Base-by-base conservation (phyloP, 2,113 vertebrate genomes). In the Stigmatopora nigra region DNA sequence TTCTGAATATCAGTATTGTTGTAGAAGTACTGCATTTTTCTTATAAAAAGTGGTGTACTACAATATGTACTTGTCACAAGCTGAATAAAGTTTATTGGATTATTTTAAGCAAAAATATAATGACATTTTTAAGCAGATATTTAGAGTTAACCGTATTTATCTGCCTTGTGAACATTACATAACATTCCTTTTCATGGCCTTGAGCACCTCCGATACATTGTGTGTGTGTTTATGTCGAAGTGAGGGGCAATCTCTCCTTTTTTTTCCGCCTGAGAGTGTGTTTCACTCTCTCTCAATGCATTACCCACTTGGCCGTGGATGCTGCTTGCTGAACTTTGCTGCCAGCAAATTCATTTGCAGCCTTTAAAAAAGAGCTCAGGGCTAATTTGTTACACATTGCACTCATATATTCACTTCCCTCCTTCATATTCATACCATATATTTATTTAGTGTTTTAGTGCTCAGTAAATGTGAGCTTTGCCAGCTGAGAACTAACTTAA, bases 281-380 rank as follows among this genome's bases (percentile, higher is more conserved):
- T 73, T 47, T 61, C 60, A 52, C 52, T 53, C 78, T 80, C 76
- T 88, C 84, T 82, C 89, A 88, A 86, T 86, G 88, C 89, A 88
- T 90, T 88, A 90, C 83, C 75, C 77, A 78, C 76, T 88, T 90
- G 87, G 88, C 87, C 83, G 60, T 20, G 64, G 75, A 36, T 51
- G 68, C 71, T 61, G 46, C 69, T 68, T 72, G 75, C 72, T 82
- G 75, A 79, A 82, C 76, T 78, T 78, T 78, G 80, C 82, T 86
- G 84, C 87, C 88, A 89, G 82, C 78, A 76, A 76, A 82, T 66
- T 84, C 68, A 81, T 82, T 88, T 79, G 70, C 77, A 84, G 85
- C 76, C 65, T 80, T 82, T 86, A 77, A 82, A 80, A 80, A 86
- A 31, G 65, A 69, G 77, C 82, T 77, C 68, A 65, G 79, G 82